A percentile compares a stretch with the other conserved stretches of the same genome.
phyloP scores from a whole-genome alignment of 1,140 invertebrate genomes.

The Bombyx mandarina region DNA sequence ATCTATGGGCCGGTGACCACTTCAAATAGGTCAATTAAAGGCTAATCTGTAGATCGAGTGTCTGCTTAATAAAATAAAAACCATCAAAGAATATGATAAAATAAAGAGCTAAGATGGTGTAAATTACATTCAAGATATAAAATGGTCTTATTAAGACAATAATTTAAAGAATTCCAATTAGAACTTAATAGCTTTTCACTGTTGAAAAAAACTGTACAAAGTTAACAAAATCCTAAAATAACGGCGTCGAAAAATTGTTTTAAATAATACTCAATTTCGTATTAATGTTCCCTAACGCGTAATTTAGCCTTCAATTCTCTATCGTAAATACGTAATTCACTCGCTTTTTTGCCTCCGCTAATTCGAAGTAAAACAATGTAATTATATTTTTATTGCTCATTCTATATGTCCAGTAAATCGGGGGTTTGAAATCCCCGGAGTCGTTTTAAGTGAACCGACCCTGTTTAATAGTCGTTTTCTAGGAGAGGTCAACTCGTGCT shows the following conservation, averaged over 20 bases:
- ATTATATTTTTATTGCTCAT: slow-evolving; percentile 59
- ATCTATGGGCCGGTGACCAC: too few species aligned
- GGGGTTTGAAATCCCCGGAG: slow-evolving; percentile 34
- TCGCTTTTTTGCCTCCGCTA: slow-evolving; percentile 19
- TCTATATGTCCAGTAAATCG: slow-evolving; percentile 48
- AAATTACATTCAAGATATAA: too few species aligned
- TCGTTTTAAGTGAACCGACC: slow-evolving; percentile 43
- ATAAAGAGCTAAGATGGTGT: too few species aligned
- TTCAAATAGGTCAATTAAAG: too few species aligned
- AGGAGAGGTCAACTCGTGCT: slow-evolving; percentile 23
- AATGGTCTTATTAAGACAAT: too few species aligned
- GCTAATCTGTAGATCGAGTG: too few species aligned
- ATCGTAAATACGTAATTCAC: slow-evolving; percentile 16
- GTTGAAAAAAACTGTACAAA: not conserved
- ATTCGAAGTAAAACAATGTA: slow-evolving; percentile 36
- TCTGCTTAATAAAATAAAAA: too few species aligned
- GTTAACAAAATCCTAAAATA: slow-evolving; percentile 3
- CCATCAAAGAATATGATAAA: too few species aligned
- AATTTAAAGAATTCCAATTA: too few species aligned
- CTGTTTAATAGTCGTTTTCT: slow-evolving; percentile 47
- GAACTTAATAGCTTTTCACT: too few species aligned
- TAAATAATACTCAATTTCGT: slow-evolving; percentile 18
- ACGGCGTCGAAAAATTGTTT: slow-evolving; percentile 12
- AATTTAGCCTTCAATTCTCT: slow-evolving; percentile 13
- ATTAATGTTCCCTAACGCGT: slow-evolving; percentile 14